Conservation (phyloP, 2,888 invertebrate species). For the Tenthredo scrophulariae region DNA sequence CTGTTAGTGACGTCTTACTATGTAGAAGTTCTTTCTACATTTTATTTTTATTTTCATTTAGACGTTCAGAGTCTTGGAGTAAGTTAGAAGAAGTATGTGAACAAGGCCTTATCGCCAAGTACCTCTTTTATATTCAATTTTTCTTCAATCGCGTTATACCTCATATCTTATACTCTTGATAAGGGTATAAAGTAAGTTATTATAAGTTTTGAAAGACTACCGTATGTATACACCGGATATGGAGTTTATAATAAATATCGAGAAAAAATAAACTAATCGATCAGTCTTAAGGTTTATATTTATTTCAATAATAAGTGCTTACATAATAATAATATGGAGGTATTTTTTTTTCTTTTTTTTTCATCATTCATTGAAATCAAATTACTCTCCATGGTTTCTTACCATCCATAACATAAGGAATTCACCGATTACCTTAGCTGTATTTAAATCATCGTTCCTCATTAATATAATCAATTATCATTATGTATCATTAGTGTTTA, state of each 20-base stretch:
- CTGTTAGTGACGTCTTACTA: constrained; percentile 34
- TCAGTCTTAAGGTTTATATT: constrained; percentile 76
- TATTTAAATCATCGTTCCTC: constrained; percentile 49
- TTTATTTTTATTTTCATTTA: not conserved
- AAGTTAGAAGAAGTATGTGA: not conserved
- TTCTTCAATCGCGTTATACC: too few relatives aligned
- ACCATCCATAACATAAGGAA: constrained; percentile 51
- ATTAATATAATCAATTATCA: constrained; percentile 47
- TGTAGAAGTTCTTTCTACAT: not conserved
- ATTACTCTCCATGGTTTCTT: constrained; percentile 64
- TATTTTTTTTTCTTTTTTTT: constrained; percentile 60
- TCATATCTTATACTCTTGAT: not conserved
- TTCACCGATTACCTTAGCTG: constrained; percentile 31
- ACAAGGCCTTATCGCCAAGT: not conserved
- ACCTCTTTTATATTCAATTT: not conserved
- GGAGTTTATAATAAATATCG: constrained; percentile 44
- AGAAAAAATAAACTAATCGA: not conserved
- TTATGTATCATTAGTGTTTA: constrained; percentile 41
- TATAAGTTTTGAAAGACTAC: not conserved
- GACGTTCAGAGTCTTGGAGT: constrained; percentile 9
- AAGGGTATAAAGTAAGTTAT: not conserved
- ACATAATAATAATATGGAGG: constrained; percentile 73
- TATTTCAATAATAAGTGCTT: constrained; percentile 76
- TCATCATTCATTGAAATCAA: constrained; percentile 69
- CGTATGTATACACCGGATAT: not conserved